Conservation (phyloP, 2,797 vertebrate species). For the Novumbra hubbsi region DNA sequence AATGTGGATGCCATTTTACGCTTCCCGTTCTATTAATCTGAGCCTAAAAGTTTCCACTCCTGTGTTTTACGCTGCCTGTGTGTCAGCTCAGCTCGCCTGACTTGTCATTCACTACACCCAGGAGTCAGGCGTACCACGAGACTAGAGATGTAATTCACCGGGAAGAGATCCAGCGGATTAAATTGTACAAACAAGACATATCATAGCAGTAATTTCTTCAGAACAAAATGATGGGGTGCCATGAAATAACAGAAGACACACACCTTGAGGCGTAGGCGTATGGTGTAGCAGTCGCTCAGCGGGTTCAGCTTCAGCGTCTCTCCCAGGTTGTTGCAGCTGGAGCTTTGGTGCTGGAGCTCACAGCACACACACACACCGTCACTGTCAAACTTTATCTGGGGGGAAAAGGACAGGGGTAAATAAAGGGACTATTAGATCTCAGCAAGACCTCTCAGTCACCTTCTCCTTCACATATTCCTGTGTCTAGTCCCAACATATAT, state of each 20-base stretch:
- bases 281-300: conserved; percentile 89
- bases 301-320: conserved; percentile 96
- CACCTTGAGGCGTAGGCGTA: conserved; percentile 93
- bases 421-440: background rate
- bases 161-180: background rate
- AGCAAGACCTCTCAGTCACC: background rate
- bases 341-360: conserved; percentile 88
- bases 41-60: conserved; percentile 20
- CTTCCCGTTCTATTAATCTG: conserved; percentile 56
- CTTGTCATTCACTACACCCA: background rate
- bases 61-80: background rate
- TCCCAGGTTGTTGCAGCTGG: conserved; percentile 93
- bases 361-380: conserved; percentile 98
- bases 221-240: background rate
- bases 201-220: background rate
- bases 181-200: background rate
- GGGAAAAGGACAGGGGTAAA: conserved; percentile 39
- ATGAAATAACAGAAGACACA: conserved; percentile 30
- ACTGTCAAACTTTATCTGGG: conserved; percentile 94
- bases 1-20: conserved; percentile 48
- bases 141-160: background rate
- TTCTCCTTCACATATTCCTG: background rate
- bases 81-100: background rate
- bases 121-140: background rate
- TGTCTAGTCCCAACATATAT: too few relatives aligned